Base-by-base conservation (phyloP, 1,140 invertebrate species). In the Aphelinus certus region DNA sequence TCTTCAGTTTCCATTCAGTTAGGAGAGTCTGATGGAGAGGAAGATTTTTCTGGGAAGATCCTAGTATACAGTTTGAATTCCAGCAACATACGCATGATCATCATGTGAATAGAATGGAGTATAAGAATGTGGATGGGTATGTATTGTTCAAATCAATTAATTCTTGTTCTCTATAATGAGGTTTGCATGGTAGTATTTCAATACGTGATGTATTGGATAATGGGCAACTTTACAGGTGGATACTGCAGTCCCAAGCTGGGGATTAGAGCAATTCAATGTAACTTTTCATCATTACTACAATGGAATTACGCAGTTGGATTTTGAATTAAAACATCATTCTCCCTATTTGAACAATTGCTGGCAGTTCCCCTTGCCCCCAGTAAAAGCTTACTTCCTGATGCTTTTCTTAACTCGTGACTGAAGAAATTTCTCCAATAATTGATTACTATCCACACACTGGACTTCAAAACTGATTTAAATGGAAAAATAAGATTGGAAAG, bases 281-380 rank as follows among this genome's bases (percentile, higher is more conserved):
- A 97, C 97, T 83, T 88, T 99, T 3, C 91, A 94, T 82, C 99
- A 99, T 87, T 99, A 99, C 85, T 99, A 98, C 86, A 93, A 97
- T 79, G 97, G 98, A 66, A 85, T 93, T 79, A 86, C 94, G 42
- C 90, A 92, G 75, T 85, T 95, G 42, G 89, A 93, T 4, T 98
- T 97, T 85, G 93, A 97, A 6, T 81, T 95, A 66, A 96, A 0
- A 91, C 91, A 81, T 97, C 98, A 0, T 99, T 99, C 85, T 88
- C 94, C 76, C 97, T 98, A 1, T 99, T 97, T 87, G 92, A 99
- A 87, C 98, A 99, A 89, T 89, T 99, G 0, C 86, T 99, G 77
- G 97, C 95, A 53, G 97, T 98, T 0, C 85, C 99, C 47, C 97
- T 97, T 48, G 90, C 96, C n/a, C 93, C 93, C 6, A 95, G 94